A percentile compares a stretch with the other conserved stretches of the same genome.
phyloP scores from a whole-genome alignment of 1,140 invertebrate genomes.

The Anoplolepis gracilipes region DNA sequence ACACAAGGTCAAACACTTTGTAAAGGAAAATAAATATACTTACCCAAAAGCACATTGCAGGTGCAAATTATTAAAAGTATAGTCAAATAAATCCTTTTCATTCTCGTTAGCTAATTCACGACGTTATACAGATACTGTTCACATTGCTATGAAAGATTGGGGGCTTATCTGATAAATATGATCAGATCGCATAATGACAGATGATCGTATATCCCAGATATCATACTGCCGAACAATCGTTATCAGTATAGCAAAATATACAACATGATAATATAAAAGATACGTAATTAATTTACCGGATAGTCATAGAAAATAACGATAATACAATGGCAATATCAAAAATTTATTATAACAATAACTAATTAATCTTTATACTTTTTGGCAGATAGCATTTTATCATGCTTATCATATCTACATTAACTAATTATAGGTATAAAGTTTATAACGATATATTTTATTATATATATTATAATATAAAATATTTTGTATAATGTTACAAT shows the following conservation, averaged over 20 bases:
- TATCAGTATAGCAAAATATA: background rate
- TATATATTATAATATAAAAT: too few relatives aligned
- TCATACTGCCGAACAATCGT: background rate
- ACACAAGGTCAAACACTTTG: background rate
- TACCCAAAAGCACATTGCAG: conserved; percentile 18
- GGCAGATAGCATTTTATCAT: conserved; percentile 46
- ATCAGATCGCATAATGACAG: background rate
- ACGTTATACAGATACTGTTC: background rate
- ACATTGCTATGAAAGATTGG: background rate
- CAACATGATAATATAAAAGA: background rate
- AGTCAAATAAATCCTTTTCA: conserved; percentile 1
- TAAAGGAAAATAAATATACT: conserved; percentile 35
- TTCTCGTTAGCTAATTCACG: background rate
- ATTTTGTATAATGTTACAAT: background rate
- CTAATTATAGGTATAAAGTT: too few relatives aligned
- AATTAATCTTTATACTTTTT: conserved; percentile 60
- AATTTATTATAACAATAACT: conserved; percentile 56
- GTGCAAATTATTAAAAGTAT: conserved; percentile 8
- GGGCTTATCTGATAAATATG: conserved; percentile 64
- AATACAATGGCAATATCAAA: conserved; percentile 43
- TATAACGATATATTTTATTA: too few relatives aligned
- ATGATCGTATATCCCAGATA: conserved; percentile 3
- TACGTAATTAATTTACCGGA: too few relatives aligned
- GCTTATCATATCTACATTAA: background rate
- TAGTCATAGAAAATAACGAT: background rate